Evolutionary conservation across 2,888 invertebrate species (phyloP).

Genomic region (Seira ritae): DNA sequence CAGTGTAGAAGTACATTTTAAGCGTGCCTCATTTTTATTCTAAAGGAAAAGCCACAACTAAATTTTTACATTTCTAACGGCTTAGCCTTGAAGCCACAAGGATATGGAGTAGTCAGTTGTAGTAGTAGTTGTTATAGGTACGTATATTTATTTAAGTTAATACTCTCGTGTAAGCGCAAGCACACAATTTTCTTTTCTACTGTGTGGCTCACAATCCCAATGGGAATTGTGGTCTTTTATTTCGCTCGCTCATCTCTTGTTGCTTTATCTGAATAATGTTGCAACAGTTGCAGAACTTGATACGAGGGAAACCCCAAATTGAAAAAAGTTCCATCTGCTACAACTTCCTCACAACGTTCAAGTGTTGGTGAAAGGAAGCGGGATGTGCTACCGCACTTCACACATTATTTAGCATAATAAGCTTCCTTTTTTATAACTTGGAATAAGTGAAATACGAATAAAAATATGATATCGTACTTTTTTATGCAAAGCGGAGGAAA

Average conservation of each 20-base stretch:
- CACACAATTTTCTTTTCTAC: neutral
- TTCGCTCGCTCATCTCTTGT: constrained; percentile 4
- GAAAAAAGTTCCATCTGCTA: neutral
- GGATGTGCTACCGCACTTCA: constrained; percentile 20
- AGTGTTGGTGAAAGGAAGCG: constrained; percentile 1
- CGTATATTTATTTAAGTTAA: too few species aligned
- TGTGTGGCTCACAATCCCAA: neutral
- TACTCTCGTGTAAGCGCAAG: neutral
- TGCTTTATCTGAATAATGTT: neutral
- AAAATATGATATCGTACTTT: too few species aligned
- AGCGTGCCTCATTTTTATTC: too few species aligned
- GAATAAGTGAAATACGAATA: too few species aligned
- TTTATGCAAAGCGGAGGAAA: too few species aligned
- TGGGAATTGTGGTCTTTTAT: constrained; percentile 11
- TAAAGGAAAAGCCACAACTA: too few species aligned
- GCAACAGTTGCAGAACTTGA: neutral
- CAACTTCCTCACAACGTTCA: neutral
- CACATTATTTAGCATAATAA: constrained; percentile 51
- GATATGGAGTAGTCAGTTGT: too few species aligned
- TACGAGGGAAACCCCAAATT: neutral
- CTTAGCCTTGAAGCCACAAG: too few species aligned
- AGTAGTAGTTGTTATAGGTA: too few species aligned
- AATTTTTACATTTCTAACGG: too few species aligned
- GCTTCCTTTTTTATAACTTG: too few species aligned
- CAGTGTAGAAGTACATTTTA: too few species aligned